These are phyloP conservation scores for Linnaemya tessellans DNA, from an alignment of 2,888 invertebrate genomes.

Conservation along the genomic window DNA sequence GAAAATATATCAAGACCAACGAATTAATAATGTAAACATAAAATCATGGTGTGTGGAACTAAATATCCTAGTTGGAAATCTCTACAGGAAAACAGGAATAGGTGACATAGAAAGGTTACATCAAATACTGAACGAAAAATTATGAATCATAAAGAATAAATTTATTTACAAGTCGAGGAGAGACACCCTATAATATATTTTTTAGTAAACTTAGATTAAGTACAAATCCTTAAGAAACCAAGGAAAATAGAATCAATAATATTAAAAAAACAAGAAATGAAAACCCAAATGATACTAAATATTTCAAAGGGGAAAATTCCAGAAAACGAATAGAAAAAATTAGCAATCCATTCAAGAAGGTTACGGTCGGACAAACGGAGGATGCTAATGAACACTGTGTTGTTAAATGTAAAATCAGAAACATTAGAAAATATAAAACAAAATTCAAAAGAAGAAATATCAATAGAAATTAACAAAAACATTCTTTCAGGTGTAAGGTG, in stretches of 20 bases:
- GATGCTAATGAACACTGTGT: slow-evolving; percentile 50
- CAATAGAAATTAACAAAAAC: no score
- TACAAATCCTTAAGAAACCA: slow-evolving; percentile 21
- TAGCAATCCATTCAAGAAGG: slow-evolving; percentile 55
- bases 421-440: slow-evolving; percentile 43
- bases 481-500: no score
- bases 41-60: background rate
- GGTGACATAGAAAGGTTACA: no score
- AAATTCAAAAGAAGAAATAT: no score
- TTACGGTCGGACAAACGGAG: slow-evolving; percentile 27
- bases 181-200: slow-evolving; percentile 40
- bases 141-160: slow-evolving; percentile 30
- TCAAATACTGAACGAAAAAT: no score
- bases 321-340: slow-evolving; percentile 54
- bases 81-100: slow-evolving; percentile 55
- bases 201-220: background rate
- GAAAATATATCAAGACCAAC: slow-evolving; percentile 18
- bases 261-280: no score
- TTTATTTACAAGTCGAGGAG: slow-evolving; percentile 13
- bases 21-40: slow-evolving; percentile 21
- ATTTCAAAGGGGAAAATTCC: no score
- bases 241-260: slow-evolving; percentile 56
- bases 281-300: no score
- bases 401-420: slow-evolving; percentile 56
- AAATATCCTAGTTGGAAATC: slow-evolving; percentile 44